phyloP scores from a whole-genome alignment of 2,113 vertebrate species.

The Cariama cristata region DNA sequence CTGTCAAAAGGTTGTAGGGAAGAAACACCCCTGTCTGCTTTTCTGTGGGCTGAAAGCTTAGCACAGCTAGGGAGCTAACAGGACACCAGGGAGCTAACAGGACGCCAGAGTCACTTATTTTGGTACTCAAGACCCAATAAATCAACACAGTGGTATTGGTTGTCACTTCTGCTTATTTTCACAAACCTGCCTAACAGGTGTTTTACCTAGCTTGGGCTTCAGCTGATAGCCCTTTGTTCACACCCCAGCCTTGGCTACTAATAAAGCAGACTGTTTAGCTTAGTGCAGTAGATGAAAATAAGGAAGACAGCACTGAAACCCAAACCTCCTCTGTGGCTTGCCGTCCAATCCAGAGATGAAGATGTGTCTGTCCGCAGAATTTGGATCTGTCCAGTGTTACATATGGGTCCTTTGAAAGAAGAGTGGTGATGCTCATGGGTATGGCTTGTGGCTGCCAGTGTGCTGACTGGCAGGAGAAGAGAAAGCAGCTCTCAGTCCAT shows the following conservation, averaged over 20 bases:
- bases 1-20: not conserved
- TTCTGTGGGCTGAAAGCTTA: not conserved
- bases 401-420: not conserved
- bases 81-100: not conserved
- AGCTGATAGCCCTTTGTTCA: not conserved
- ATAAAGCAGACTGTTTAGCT: not conserved
- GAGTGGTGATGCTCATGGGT: not conserved
- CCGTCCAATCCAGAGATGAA: not conserved
- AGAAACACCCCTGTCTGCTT: not conserved
- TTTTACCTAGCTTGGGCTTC: not conserved
- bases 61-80: not conserved
- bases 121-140: not conserved
- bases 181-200: not conserved
- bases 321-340: not conserved
- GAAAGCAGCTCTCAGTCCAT: not conserved
- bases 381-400: not conserved
- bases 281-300: not conserved
- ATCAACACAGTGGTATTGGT: not conserved
- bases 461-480: not conserved
- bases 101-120: not conserved
- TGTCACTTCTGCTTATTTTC: not conserved
- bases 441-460: accelerated
- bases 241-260: not conserved
- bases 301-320: not conserved
- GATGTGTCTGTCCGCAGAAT: not conserved